phyloP scores from a whole-genome alignment of 1,140 invertebrate genomes.

The Anastrepha ludens region DNA sequence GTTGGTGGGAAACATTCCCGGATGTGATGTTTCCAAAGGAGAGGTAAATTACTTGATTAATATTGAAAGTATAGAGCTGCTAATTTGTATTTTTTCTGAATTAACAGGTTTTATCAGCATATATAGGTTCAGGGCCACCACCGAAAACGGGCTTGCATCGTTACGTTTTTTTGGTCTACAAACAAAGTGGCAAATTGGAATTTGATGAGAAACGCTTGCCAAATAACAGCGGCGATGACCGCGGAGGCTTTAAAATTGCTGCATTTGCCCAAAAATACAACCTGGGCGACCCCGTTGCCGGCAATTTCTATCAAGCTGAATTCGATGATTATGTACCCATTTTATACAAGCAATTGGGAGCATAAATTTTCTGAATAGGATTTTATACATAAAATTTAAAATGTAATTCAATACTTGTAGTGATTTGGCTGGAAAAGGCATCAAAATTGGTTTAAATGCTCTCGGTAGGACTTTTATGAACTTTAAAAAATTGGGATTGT shows the following conservation, averaged over 20 bases:
- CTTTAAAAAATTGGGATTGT: no score
- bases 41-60: conserved; percentile 72
- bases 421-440: background rate
- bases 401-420: background rate
- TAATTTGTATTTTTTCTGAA: background rate
- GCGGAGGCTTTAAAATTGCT: conserved; percentile 85
- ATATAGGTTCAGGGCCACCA: conserved; percentile 91
- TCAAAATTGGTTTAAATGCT: background rate
- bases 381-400: background rate
- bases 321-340: conserved; percentile 93
- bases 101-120: conserved; percentile 80
- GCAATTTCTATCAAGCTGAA: conserved; percentile 92
- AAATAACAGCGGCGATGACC: conserved; percentile 83
- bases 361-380: background rate
- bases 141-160: conserved; percentile 89
- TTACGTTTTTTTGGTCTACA: conserved; percentile 91
- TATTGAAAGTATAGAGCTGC: background rate
- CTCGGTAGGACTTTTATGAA: no score
- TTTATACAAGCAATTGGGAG: conserved; percentile 70
- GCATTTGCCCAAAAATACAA: conserved; percentile 83
- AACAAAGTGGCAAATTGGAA: conserved; percentile 78
- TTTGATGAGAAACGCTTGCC: conserved; percentile 69
- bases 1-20: conserved; percentile 94
- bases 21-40: conserved; percentile 82
- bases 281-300: conserved; percentile 88